Base-by-base conservation (phyloP, 92 coral and sea anemone species). In the Zoanthus gigantus region DNA sequence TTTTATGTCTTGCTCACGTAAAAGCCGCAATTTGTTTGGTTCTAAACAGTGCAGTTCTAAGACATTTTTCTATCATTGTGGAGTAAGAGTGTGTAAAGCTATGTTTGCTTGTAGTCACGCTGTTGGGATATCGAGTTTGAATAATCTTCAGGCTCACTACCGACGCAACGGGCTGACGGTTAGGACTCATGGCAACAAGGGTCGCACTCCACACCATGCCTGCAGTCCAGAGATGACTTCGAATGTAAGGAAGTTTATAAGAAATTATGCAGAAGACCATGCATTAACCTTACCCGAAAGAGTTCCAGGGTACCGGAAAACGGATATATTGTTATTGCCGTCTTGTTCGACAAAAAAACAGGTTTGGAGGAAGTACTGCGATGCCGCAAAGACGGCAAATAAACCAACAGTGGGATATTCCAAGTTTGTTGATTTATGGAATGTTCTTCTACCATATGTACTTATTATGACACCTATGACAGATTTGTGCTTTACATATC, bases 251-350 rank as follows among this genome's bases (percentile, higher is more conserved):
- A 14, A 45, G 6, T 89, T 84, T 50, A 82, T 89, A 30, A 83
- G 68, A 15, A 89, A 84, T 56, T 89, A 89, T 28, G 92, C 85
- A 1, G 92, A 89, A 18, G 89, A 89, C 31, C 81, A 89, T 34
- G 84, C 91, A 14, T 60, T 74, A 37, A 79, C 88, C 30, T 56
- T 89, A 14, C 91, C 88, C 31, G 91, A 88, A 16, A 65, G 88
- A 72, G 91, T 83, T 48, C 84, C 91, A 12, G 88, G 84, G 28
- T 89, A 82, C 73, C 74, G 84, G 23, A 73, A 86, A 63, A 29
- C 88, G 0, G 79, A 89, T 61, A 65, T 83, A 1, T 74, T 46
- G 54, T 46, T 89, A 48, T 42, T 83, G 44, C 85, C 88, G 16
- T 83, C 79, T 1, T 77, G 89, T 72, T 34, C 50, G 1, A 89